These are phyloP conservation scores for Drosophila formosana DNA, from an alignment of 2,888 invertebrate genomes.

Conservation along the genomic window DNA sequence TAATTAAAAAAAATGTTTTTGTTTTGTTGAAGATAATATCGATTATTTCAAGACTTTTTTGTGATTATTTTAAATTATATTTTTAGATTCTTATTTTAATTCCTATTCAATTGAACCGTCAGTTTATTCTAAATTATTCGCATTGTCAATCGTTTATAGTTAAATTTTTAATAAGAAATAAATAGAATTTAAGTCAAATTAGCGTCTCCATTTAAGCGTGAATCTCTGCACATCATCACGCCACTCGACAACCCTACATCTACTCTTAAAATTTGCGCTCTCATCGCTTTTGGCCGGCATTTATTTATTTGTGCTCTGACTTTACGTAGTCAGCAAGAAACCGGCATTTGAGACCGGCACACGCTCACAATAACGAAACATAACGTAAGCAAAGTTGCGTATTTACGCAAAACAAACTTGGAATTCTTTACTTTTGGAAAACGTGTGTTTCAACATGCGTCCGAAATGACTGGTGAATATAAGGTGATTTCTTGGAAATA, in stretches of 20 bases:
- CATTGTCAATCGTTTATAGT: too few relatives aligned
- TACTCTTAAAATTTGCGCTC: conserved; percentile 48
- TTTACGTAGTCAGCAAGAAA: conserved; percentile 42
- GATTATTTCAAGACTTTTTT: too few relatives aligned
- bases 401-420: conserved; percentile 1
- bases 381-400: conserved; percentile 35
- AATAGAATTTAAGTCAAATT: not conserved
- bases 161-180: not conserved
- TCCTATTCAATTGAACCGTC: too few relatives aligned
- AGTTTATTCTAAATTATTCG: too few relatives aligned
- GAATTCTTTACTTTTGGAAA: not conserved
- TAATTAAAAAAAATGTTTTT: not conserved
- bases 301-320: conserved; percentile 26
- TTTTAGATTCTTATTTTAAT: not conserved
- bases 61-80: not conserved
- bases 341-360: conserved; percentile 61
- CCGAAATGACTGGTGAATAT: not conserved
- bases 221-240: not conserved
- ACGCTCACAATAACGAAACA: conserved; percentile 25
- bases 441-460: conserved; percentile 9
- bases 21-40: not conserved
- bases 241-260: conserved; percentile 60
- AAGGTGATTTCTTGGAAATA: not conserved
- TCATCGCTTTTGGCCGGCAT: conserved; percentile 54
- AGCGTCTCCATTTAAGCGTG: not conserved